Evolutionary conservation across 2,113 vertebrate species (phyloP).

Genomic region (Eubucco bourcierii): DNA sequence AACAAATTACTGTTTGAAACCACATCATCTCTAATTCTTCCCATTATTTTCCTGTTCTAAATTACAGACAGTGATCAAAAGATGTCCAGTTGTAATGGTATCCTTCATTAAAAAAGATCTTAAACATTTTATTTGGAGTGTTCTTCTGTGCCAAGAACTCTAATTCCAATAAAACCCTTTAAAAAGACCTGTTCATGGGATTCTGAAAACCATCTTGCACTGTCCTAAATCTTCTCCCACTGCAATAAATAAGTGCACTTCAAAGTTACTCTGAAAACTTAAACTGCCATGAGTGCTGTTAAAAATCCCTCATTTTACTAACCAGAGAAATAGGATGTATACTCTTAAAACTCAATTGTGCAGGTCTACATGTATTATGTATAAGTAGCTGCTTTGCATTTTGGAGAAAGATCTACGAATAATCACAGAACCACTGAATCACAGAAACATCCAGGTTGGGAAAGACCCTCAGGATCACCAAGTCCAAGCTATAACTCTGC

Average conservation of each 20-base stretch:
- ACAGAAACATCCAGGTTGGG: too few species aligned
- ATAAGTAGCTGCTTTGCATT: not conserved
- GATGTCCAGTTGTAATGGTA: not conserved
- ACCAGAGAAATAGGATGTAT: not conserved
- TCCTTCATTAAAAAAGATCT: not conserved
- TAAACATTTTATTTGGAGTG: not conserved
- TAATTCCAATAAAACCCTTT: not conserved
- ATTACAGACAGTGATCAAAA: not conserved
- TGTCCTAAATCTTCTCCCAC: not conserved
- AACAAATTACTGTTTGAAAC: not conserved
- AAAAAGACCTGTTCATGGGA: not conserved
- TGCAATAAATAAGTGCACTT: not conserved
- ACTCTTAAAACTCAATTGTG: not conserved
- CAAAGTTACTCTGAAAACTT: not conserved
- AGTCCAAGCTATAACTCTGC: too few species aligned
- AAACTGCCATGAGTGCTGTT: not conserved
- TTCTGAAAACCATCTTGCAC: not conserved
- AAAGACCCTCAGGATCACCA: too few species aligned
- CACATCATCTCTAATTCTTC: not conserved
- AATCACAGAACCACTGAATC: not conserved
- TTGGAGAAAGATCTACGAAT: not conserved
- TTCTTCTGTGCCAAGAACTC: not conserved
- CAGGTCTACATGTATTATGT: not conserved
- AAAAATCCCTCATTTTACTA: not conserved
- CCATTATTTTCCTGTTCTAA: not conserved